Percentiles rank a stretch among this genome's conserved stretches.
phyloP scores from a whole-genome alignment of 2,797 vertebrate genomes.

The Pseudomugil gertrudae region DNA sequence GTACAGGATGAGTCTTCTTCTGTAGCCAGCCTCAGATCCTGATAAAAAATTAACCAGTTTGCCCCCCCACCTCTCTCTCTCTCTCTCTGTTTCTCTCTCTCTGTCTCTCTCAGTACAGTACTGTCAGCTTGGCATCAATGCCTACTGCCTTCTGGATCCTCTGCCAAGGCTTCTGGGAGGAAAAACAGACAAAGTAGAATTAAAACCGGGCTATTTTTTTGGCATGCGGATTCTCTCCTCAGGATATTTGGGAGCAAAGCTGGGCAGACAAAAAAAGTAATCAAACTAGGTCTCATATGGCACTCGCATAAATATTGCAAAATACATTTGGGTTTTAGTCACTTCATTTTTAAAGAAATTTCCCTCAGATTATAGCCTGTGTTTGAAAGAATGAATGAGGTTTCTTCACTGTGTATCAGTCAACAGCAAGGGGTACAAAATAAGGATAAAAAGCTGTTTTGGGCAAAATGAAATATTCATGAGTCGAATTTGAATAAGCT shows the following conservation, averaged over 20 bases:
- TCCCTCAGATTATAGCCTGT: conserved; percentile 52
- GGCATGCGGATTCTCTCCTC: conserved; percentile 41
- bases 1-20: conserved; percentile 41
- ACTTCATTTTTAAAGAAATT: conserved; percentile 40
- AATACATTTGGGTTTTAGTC: conserved; percentile 34
- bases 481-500: conserved; percentile 79
- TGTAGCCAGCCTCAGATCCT: conserved; percentile 27
- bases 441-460: conserved; percentile 73
- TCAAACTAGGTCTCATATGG: conserved; percentile 65
- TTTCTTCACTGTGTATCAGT: conserved; percentile 52
- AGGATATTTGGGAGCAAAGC: conserved; percentile 63
- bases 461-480: conserved; percentile 78
- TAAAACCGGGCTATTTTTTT: conserved; percentile 55
- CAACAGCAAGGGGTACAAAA: conserved; percentile 55
- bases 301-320: conserved; percentile 69
- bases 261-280: conserved; percentile 53
- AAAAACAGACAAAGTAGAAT: conserved; percentile 58
- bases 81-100: neutral
- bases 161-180: conserved; percentile 55
- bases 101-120: conserved; percentile 3
- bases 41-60: conserved; percentile 48
- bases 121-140: conserved; percentile 54
- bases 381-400: conserved; percentile 37
- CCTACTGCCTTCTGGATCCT: conserved; percentile 22
- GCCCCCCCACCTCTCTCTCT: neutral